Evolutionary conservation across 2,797 vertebrate genomes (phyloP).

Genomic region (Allobates femoralis): DNA sequence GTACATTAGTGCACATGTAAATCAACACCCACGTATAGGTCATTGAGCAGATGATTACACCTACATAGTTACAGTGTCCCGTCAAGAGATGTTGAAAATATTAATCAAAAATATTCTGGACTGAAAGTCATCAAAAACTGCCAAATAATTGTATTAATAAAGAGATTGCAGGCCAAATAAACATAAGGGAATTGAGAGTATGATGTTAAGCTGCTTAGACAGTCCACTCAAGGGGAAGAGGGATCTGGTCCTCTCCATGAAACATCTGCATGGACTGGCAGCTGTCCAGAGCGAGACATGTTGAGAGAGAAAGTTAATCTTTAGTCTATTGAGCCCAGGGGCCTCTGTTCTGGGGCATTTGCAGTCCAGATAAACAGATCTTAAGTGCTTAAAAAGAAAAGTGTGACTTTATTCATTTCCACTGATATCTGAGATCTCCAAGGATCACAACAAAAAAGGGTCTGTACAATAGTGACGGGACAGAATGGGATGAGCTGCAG

Average conservation of each 20-base stretch:
- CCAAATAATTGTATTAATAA: background rate
- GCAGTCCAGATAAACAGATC: background rate
- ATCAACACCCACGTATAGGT: background rate
- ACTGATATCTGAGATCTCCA: background rate
- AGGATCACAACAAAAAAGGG: too few species aligned
- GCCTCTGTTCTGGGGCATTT: background rate
- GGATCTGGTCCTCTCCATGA: background rate
- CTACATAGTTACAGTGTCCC: background rate
- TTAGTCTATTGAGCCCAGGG: background rate
- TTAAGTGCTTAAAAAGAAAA: background rate
- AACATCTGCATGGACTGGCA: slow-evolving; percentile 36
- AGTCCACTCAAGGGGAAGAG: background rate
- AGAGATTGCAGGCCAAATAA: background rate
- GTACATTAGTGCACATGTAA: background rate
- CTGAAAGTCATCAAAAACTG: background rate
- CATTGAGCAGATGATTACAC: background rate
- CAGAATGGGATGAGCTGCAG: too few species aligned
- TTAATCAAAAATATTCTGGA: background rate
- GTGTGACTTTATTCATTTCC: background rate
- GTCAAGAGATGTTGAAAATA: background rate
- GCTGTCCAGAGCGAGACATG: background rate
- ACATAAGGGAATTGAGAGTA: background rate
- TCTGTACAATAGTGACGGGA: too few species aligned
- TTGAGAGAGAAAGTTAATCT: slow-evolving; percentile 12
- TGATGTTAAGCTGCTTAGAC: slow-evolving; percentile 24